Evolutionary conservation across 2,888 invertebrate genomes (phyloP).

Genomic region (Microdon myrmicae): DNA sequence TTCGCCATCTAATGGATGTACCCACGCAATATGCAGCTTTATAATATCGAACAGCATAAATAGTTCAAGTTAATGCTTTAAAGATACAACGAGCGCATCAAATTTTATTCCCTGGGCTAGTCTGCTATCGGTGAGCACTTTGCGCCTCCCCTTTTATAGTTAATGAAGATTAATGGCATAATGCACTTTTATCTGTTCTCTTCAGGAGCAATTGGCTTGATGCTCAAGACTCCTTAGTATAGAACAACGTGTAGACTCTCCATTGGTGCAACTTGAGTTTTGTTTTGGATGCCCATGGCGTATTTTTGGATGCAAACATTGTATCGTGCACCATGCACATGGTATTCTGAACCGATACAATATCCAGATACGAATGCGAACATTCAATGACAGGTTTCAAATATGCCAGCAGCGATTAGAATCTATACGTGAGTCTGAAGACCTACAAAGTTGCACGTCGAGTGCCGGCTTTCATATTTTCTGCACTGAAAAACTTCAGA

Average conservation of each 20-base stretch:
- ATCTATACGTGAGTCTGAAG: too few relatives aligned
- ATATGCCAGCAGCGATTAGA: too few relatives aligned
- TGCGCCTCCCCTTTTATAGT: slow-evolving; percentile 45
- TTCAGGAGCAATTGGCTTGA: slow-evolving; percentile 27
- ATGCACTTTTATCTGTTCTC: slow-evolving; percentile 47
- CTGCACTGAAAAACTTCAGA: too few relatives aligned
- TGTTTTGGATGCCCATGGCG: slow-evolving; percentile 22
- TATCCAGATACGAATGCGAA: too few relatives aligned
- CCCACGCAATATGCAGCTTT: slow-evolving; percentile 16
- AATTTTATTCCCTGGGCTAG: slow-evolving; percentile 22
- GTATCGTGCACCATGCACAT: slow-evolving; percentile 24
- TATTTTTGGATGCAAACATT: slow-evolving; percentile 29
- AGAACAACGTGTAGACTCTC: not conserved
- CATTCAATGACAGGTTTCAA: too few relatives aligned
- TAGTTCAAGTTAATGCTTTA: slow-evolving; percentile 20
- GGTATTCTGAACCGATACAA: slow-evolving; percentile 3
- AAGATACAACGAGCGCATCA: slow-evolving; percentile 16
- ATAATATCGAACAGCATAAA: slow-evolving; percentile 24
- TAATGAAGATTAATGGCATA: slow-evolving; percentile 53
- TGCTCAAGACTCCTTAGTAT: slow-evolving; percentile 1
- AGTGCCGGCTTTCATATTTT: too few relatives aligned
- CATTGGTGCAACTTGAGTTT: not conserved
- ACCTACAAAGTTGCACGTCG: too few relatives aligned
- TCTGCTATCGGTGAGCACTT: slow-evolving; percentile 35
- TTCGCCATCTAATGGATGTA: slow-evolving; percentile 21